Evolutionary conservation across 2,888 invertebrate species (phyloP).

Genomic region (Pilophorus perplexus): DNA sequence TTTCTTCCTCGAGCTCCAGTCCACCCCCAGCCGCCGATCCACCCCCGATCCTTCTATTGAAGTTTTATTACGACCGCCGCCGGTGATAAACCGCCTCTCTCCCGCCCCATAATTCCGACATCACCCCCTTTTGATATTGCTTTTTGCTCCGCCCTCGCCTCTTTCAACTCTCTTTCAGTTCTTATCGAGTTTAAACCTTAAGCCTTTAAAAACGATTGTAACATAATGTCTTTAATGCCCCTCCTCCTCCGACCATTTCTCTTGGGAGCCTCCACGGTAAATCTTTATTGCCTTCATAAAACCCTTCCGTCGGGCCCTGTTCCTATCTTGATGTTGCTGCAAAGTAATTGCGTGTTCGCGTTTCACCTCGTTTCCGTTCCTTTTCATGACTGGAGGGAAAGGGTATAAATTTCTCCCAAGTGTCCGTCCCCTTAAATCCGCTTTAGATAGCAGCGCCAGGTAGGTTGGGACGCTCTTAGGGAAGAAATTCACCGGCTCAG

Average conservation of each 20-base stretch:
- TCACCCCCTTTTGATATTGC: slow-evolving; percentile 20
- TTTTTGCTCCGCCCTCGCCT: slow-evolving; percentile 6
- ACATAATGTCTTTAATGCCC: slow-evolving; percentile 29
- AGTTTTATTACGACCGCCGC: slow-evolving; percentile 32
- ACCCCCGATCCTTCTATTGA: background rate
- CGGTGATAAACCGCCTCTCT: slow-evolving; percentile 30
- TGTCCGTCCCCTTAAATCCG: too few relatives aligned
- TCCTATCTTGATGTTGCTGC: slow-evolving; percentile 5
- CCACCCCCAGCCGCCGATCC: background rate
- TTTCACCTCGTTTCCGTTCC: too few relatives aligned
- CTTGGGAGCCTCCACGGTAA: background rate
- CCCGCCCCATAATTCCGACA: slow-evolving; percentile 23
- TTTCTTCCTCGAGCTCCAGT: background rate
- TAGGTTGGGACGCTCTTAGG: too few relatives aligned
- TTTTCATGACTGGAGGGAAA: too few relatives aligned
- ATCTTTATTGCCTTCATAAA: slow-evolving; percentile 20
- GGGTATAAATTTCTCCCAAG: too few relatives aligned
- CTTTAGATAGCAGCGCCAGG: too few relatives aligned
- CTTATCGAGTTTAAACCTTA: slow-evolving; percentile 24
- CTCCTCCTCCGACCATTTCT: too few relatives aligned
- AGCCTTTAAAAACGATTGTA: slow-evolving; percentile 32
- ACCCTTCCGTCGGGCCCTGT: slow-evolving; percentile 1
- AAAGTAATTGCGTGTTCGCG: slow-evolving; percentile 10
- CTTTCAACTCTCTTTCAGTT: background rate
- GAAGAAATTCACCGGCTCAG: too few relatives aligned